Evolutionary conservation across 1,140 invertebrate genomes (phyloP), one percentile per base, ranked within the genome.

Genomic region (Mamestra configurata): DNA sequence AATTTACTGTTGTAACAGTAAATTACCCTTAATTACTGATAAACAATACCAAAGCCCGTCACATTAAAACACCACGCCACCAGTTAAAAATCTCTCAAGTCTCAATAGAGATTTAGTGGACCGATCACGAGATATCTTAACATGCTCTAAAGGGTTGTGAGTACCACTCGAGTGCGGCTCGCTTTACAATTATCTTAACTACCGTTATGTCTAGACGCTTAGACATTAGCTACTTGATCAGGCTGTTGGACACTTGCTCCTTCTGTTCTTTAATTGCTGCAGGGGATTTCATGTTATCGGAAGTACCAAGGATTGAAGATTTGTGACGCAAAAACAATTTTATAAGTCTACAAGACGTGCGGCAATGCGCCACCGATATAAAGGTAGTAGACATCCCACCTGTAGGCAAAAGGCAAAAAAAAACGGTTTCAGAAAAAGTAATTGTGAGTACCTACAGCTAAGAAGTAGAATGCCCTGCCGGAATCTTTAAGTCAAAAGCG

Each of bases 91-190:
- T 40, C 55, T 71, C 53, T 78, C 46, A 27, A 64, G 51, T 71
- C 53, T 78, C 46, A 27, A 64, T 70, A 71, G 35, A 59, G 46
- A 59, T 80, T 71, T 57, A 27, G 77, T 82, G 84, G 81, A 81
- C 64, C 82, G 85, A 89, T 88, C 80, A 91, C 80, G 78, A 85
- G 77, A 86, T 87, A 89, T 88, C 87, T 87, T 55, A 35, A 79
- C 72, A 57, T 81, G 82, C 77, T 72, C 79, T 80, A 89, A 92
- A 92, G 90, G 89, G 90, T 91, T 92, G 87, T 88, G 84, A 91
- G 89, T 88, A 90, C 31, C 84, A 87, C 87, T 90, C 81, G 76
- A 82, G 24, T 37, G 80, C 84, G 84, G 84, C 24, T 64, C 71
- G 80, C 82, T 82, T 72, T 72, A 66, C 27, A 66, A 71, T 84